Evolutionary conservation across 2,797 vertebrate species (phyloP), one percentile per base, ranked within the genome.

Genomic region (Naso thynnoides): DNA sequence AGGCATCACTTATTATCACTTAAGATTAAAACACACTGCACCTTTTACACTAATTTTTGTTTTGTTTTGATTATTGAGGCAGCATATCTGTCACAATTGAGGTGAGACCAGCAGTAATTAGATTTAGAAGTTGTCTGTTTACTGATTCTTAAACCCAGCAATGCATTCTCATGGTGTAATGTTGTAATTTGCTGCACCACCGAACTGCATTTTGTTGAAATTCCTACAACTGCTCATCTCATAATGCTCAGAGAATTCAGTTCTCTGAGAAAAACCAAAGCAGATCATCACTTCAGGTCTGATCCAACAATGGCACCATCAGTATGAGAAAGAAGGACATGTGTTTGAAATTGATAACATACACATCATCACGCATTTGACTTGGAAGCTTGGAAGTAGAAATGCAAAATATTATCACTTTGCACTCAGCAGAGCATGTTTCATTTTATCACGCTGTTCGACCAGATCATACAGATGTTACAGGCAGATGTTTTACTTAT

Each of bases 41-140:
- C n/a, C n/a, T n/a, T n/a, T n/a, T n/a, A n/a, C n/a, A n/a, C n/a
- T n/a, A n/a, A n/a, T n/a, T n/a, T n/a, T n/a, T n/a, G n/a, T n/a
- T n/a, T n/a, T n/a, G n/a, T 39, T 16, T 56, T 39, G 38, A 15
- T 38, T 55, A 36, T 14, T 18, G 31, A 39, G 54, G 4, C 33
- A 23, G 33, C 38, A 10, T 41, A 21, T 4, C 38, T 29, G 41
- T 56, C 3, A 14, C 31, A 18, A 47, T 56, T 15, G 21, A 60
- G 19, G 21, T n/a, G 19, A n/a, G 23, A 31, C 14, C 6, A 50
- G 45, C 5, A 41, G 19, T 10, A 14, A 48, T 21, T 23, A 27
- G 21, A 49, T 29, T 63, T 29, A 59, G 57, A 63, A 48, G 10
- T 29, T 36, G 45, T 9, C n/a, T 74, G 39, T 48, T 63, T 47